Evolutionary conservation across 2,888 invertebrate genomes (phyloP).

Genomic region (Drosophila atroscutellata): DNA sequence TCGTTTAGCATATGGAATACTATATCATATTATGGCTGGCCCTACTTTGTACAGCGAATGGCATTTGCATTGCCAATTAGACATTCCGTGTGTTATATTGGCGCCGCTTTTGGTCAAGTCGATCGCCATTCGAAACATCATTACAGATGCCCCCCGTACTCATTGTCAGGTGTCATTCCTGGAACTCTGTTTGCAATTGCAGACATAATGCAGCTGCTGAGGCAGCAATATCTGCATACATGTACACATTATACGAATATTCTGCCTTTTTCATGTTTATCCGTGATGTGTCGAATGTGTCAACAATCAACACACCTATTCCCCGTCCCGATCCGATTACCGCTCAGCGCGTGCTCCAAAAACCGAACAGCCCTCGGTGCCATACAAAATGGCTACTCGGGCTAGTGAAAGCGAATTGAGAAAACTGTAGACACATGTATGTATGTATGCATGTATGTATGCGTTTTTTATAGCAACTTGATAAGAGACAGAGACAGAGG

Average conservation of each 20-base stretch:
- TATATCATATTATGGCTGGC: constrained; percentile 55
- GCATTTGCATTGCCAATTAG: constrained; percentile 71
- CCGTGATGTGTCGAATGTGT: constrained; percentile 33
- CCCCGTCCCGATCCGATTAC: constrained; percentile 57
- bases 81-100: constrained; percentile 46
- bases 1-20: not conserved
- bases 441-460: not conserved
- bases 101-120: constrained; percentile 36
- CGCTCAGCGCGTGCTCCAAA: constrained; percentile 68
- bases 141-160: constrained; percentile 39
- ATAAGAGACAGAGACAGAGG: constrained; percentile 35
- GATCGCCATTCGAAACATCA: constrained; percentile 22
- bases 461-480: constrained; percentile 29
- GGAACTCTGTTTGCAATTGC: constrained; percentile 40
- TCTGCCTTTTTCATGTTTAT: constrained; percentile 28
- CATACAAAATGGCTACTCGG: constrained; percentile 29
- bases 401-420: constrained; percentile 4
- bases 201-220: constrained; percentile 26
- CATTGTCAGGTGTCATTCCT: constrained; percentile 45
- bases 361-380: constrained; percentile 18
- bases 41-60: constrained; percentile 55
- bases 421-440: constrained; percentile 3
- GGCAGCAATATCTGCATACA: constrained; percentile 37
- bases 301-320: constrained; percentile 40
- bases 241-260: constrained; percentile 13